phyloP scores from a whole-genome alignment of 2,888 invertebrate species.

The Lissonota sp. region DNA sequence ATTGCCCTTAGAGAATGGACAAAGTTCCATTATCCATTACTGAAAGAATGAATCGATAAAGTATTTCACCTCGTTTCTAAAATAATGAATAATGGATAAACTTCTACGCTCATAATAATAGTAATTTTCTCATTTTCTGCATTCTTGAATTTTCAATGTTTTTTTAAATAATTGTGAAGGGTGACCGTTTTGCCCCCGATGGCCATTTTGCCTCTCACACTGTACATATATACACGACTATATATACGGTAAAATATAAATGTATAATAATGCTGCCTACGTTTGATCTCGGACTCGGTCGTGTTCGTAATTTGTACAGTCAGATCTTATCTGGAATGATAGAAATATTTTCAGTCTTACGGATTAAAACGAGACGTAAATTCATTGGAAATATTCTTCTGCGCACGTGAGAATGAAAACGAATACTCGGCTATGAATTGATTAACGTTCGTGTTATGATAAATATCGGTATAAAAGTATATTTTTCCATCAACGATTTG shows the following conservation, averaged over 20 bases:
- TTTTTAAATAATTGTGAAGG: too few species aligned
- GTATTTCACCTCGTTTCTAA: too few species aligned
- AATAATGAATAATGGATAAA: too few species aligned
- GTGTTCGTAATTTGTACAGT: conserved; percentile 61
- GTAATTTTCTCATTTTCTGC: too few species aligned
- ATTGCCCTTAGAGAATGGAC: too few species aligned
- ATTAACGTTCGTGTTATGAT: conserved; percentile 45
- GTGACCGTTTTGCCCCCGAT: too few species aligned
- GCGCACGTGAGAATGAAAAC: conserved; percentile 46
- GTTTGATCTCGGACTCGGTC: conserved; percentile 46
- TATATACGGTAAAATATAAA: conserved; percentile 11
- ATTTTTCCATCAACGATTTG: not conserved
- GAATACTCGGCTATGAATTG: conserved; percentile 20
- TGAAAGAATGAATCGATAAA: too few species aligned
- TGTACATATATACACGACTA: not conserved
- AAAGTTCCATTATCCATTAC: too few species aligned
- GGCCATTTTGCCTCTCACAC: not conserved
- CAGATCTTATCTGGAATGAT: conserved; percentile 60
- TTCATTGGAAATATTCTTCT: conserved; percentile 48
- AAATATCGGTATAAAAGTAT: conserved; percentile 34
- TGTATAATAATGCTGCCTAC: conserved; percentile 10
- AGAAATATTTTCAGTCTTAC: conserved; percentile 56
- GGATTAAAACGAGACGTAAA: conserved; percentile 49
- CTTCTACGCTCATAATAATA: too few species aligned
- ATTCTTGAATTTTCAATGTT: not conserved